phyloP scores from a whole-genome alignment of 2,113 vertebrate genomes.

The Cathartes aura region DNA sequence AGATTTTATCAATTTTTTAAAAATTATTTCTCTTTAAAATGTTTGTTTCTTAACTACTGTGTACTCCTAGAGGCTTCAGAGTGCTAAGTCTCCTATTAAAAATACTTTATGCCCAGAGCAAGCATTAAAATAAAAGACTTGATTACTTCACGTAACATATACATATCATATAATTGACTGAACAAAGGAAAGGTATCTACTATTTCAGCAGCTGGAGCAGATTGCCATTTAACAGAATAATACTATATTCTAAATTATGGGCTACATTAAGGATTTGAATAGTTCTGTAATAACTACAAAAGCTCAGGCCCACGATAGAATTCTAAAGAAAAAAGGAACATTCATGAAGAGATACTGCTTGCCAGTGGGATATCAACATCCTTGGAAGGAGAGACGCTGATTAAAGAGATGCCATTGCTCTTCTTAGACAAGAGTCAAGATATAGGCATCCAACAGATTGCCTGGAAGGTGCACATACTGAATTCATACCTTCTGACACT shows the following conservation, averaged over 20 bases:
- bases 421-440: background rate
- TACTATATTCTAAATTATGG: background rate
- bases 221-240: background rate
- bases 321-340: background rate
- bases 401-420: background rate
- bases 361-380: background rate
- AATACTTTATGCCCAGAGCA: background rate
- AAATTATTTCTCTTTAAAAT: background rate
- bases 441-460: background rate
- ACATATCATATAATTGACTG: background rate
- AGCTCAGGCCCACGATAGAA: background rate
- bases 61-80: background rate
- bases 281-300: background rate
- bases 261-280: background rate
- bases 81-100: background rate
- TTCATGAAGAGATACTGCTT: background rate
- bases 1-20: background rate
- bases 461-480: background rate
- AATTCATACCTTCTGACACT: background rate
- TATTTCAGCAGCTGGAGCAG: background rate
- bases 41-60: background rate
- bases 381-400: background rate
- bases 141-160: background rate
- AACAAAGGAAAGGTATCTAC: background rate
- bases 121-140: background rate